Conservation (phyloP, 2,888 invertebrate species). For the Minunthozetes semirufus region DNA sequence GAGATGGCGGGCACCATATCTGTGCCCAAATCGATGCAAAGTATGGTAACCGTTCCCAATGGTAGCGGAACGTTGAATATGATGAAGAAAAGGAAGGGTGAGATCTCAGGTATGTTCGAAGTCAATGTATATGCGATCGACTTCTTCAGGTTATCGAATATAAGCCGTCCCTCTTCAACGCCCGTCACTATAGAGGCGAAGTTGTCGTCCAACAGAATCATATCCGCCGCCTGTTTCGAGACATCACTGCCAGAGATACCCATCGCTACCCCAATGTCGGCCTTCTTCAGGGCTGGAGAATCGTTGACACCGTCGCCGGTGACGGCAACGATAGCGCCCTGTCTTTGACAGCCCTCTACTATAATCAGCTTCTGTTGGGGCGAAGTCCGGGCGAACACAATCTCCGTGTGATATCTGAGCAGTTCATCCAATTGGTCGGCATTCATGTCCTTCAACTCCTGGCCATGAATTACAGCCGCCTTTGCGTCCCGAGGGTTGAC, state of each 20-base stretch:
- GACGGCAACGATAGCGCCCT: conserved; percentile 56
- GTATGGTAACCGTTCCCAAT: conserved; percentile 91
- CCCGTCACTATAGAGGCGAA: conserved; percentile 52
- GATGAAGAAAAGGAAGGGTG: conserved; percentile 95
- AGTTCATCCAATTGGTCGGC: conserved; percentile 47
- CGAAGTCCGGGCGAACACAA: conserved; percentile 50
- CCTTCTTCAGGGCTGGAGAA: conserved; percentile 57
- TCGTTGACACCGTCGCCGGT: conserved; percentile 58
- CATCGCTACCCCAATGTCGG: conserved; percentile 54
- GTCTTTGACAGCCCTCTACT: conserved; percentile 57
- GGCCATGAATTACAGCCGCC: conserved; percentile 49
- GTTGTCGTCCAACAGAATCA: conserved; percentile 52
- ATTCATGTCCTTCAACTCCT: conserved; percentile 46
- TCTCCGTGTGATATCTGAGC: conserved; percentile 47
- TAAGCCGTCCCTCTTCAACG: conserved; percentile 57
- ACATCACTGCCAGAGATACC: conserved; percentile 52
- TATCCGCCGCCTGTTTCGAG: conserved; percentile 51
- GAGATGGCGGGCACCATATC: conserved; percentile 94
- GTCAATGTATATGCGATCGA: conserved; percentile 95
- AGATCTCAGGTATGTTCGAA: conserved; percentile 96
- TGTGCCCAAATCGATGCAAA: conserved; percentile 98
- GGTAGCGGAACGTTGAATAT: conserved; percentile 89
- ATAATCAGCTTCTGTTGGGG: conserved; percentile 54
- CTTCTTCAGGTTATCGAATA: conserved; percentile 97
- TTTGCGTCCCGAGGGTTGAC: conserved; percentile 48